Evolutionary conservation across 2,113 vertebrate genomes (phyloP), one percentile per base, ranked within the genome.

Genomic region (Mus musculus): DNA sequence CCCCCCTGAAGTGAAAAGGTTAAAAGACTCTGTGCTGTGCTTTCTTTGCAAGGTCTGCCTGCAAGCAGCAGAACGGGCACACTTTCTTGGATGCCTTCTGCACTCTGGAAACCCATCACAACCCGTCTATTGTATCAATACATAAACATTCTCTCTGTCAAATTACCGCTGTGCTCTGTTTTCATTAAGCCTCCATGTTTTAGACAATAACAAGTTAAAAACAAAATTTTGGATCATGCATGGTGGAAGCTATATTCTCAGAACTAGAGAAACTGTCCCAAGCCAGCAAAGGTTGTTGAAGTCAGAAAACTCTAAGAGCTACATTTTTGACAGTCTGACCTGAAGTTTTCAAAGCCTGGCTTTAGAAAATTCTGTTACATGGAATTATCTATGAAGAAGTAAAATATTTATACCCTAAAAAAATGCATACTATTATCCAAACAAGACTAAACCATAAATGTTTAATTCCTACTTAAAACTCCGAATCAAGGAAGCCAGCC

Each of bases 1-100:
- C 20, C 87, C 95, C 82, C 93, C 90, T 78, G 84, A 94, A 97
- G 19, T 94, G 39, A 87, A 88, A 92, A 95, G 76, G 19, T 33
- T 54, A 7, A n/a, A 42, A 94, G 36, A 71, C 72, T 39, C 1
- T 67, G 39, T 95, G 67, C 30, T 86, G 22, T 72, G 59, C 91
- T 94, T 90, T 88, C 89, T 81, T 91, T 94, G 78, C 13, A 84
- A 73, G 87, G 81, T 72, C 76, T 89, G 94, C 52, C 76, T 89
- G 94, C 52, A n/a, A 76, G 71, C 91, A 89, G 22, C 56, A 81
- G 56, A 17, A 3, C 59, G 5, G 36, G 13, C 49, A 94, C 17
- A 93, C 36, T 56, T 86, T 85, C 71, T 81, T 86, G 95, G 11
- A 33, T 20, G 42, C 67, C 73, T 26, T 16, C 1, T 54, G 4